Evolutionary conservation across 2,888 invertebrate genomes (phyloP).

Genomic region (Ecliptopera silaceata): DNA sequence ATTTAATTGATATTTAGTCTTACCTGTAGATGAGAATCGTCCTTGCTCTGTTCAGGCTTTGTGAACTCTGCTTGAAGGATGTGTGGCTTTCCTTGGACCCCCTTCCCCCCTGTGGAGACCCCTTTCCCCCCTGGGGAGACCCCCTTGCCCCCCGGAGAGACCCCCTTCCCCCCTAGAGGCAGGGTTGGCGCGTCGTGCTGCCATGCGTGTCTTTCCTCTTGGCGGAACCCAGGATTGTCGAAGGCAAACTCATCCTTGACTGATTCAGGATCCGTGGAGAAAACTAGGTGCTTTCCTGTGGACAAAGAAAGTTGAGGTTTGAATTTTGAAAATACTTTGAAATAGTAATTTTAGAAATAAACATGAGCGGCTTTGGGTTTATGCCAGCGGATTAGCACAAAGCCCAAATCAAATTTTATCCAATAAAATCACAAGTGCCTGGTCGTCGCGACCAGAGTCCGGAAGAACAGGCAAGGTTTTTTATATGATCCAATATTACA

Average conservation of each 20-base stretch:
- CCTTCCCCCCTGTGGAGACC: conserved; percentile 8
- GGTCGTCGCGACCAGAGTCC: too few species aligned
- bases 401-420: too few species aligned
- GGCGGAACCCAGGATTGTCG: conserved; percentile 90
- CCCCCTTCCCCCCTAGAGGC: conserved; percentile 64
- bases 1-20: conserved; percentile 2
- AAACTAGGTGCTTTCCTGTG: conserved; percentile 87
- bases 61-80: conserved; percentile 73
- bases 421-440: too few species aligned
- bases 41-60: conserved; percentile 70
- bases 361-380: too few species aligned
- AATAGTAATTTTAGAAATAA: too few species aligned
- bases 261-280: conserved; percentile 89
- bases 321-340: too few species aligned
- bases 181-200: conserved; percentile 75
- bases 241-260: conserved; percentile 91
- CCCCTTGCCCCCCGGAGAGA: conserved; percentile 8
- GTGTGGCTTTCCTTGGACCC: conserved; percentile 64
- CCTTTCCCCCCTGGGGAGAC: conserved; percentile 61
- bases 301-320: conserved; percentile 38
- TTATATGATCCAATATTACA: too few species aligned
- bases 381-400: too few species aligned
- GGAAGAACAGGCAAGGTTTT: too few species aligned
- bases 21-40: conserved; percentile 71
- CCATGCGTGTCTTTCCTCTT: conserved; percentile 72